Evolutionary conservation across 2,797 vertebrate species (phyloP).

Genomic region (Anguilla pacifica): DNA sequence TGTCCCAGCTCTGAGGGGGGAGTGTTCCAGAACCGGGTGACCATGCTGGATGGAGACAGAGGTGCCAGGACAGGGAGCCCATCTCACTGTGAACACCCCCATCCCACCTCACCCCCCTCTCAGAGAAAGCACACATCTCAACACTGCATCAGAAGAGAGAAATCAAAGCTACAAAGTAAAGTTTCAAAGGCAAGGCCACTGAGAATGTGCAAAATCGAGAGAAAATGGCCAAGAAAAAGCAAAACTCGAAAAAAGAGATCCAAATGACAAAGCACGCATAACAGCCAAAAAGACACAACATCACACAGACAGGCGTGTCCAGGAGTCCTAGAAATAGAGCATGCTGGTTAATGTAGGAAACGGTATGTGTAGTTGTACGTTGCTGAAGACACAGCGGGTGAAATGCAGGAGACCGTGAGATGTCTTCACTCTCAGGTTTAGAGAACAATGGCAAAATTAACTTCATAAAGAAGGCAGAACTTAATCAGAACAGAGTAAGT

Average conservation of each 20-base stretch:
- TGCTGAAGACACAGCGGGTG: neutral
- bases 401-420: neutral
- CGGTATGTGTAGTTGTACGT: neutral
- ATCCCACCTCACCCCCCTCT: neutral
- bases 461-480: neutral
- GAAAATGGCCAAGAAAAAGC: neutral
- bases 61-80: neutral
- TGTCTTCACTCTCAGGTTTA: neutral
- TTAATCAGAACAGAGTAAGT: neutral
- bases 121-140: neutral
- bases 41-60: neutral
- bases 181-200: neutral
- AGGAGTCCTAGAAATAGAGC: neutral
- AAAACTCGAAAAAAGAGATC: neutral
- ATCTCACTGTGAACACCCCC: neutral
- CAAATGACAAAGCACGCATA: neutral
- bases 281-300: neutral
- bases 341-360: constrained; percentile 21
- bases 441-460: neutral
- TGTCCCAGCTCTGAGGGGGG: neutral
- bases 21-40: neutral
- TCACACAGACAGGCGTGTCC: neutral
- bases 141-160: neutral
- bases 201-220: neutral
- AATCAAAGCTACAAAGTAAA: neutral